Base-by-base conservation (phyloP, 2,797 vertebrate genomes). In the Schizothorax lantsangensis region DNA sequence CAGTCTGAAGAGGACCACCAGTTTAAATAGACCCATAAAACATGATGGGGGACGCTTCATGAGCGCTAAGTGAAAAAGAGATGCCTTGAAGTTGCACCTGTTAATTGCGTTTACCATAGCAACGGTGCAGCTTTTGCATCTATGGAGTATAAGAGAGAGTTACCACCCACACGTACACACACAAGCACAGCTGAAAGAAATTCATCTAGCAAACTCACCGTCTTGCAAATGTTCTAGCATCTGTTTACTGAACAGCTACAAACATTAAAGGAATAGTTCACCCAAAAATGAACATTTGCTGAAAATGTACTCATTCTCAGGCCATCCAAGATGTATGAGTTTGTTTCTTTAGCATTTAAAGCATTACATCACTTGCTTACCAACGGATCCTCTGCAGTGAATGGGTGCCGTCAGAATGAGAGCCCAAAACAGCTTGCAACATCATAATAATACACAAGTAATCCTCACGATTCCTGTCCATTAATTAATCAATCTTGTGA, bases 61-160 rank as follows among this genome's bases (percentile, higher is more conserved):
- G 40, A 49, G 62, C 21, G 19, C 62, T 77, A 52, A 81, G 64
- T 79, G 84, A 71, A 83, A 69, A 64, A 45, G 38, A 59, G n/a
- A 84, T 79, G 84, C 68, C 80, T 64, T 73, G 45, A 86, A 68
- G 84, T 87, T 66, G 74, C 81, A 90, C 84, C 88, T 88, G 86
- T 86, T 90, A 87, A 83, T 88, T 89, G 81, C 79, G 64, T 89
- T 91, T 45, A 17, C 88, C 85, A 84, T 88, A 84, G 85, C 69
- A 90, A 89, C 81, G 5, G 19, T 5, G 64, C 79, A 85, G 86
- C 79, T 77, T 85, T 78, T 81, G 68, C 66, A 83, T 73, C 57
- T 86, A 75, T 74, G 80, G 73, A 26, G 43, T 38, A 54, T 33
- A 78, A 79, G 81, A 62, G 71, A 80, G 87, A 66, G 75, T 88